Evolutionary conservation across 2,797 vertebrate species (phyloP), one percentile per base, ranked within the genome.

Genomic region (Coccyzus lansbergi): DNA sequence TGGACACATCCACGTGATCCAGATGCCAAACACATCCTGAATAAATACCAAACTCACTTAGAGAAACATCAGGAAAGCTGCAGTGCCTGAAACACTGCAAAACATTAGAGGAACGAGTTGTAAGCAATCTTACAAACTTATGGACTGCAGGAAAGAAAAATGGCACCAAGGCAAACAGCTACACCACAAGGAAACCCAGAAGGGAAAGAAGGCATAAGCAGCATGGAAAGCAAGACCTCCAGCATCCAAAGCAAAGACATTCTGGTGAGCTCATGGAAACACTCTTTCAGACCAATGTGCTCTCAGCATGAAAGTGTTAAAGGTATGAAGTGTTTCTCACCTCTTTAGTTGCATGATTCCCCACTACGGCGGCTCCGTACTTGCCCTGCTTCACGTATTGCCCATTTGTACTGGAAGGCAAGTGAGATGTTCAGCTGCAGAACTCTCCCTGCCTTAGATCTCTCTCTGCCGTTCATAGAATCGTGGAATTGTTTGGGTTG

Each of bases 381-480:
- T 99, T 99, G 38, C 99, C 99, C 94, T 99, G 99, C 97, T 99
- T 99, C 94, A 98, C 78, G 79, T 99, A 99, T 55, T 99, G 99
- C 90, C 98, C 99, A 6, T 98, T 99, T 80, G 98, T 97, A 91
- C 99, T 99, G 97, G 8, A 97, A 92, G 72, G 95, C 25, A 86
- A 97, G 56, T 0, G 25, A 96, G 90, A 94, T 4, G 78, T 29
- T 89, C 63, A 92, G 74, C 34, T 85, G 52, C 36, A 86, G 53
- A 75, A 59, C 51, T 1, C 1, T 3, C 31, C 60, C 64, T 40
- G 75, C 53, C 33, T 59, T 62, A 63, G 15, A 29, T 36, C 29
- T 81, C 84, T 38, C 69, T 76, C 55, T 52, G 29, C 19, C 31
- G 15, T 33, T 56, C 22, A 52, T 26, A 22, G 46, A 48, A 18